Evolutionary conservation across 2,888 invertebrate genomes (phyloP), one percentile per base, ranked within the genome.

Genomic region (Nymphalis c-album): DNA sequence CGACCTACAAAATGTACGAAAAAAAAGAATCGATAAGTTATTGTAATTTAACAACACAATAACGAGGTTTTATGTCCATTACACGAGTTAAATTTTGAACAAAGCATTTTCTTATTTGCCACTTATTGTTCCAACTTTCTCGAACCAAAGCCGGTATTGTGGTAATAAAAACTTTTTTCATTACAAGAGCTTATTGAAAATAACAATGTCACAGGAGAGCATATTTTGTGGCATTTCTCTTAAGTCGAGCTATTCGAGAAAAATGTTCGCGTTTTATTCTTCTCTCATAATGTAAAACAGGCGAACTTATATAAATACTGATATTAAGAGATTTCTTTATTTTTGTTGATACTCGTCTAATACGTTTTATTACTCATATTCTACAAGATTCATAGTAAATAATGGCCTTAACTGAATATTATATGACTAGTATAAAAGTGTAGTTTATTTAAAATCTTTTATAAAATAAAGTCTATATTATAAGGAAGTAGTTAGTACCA

Each of bases 91-190:
- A 80, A 78, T 75, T 78, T 76, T 72, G 69, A 72, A 73, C 72
- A 72, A 76, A 77, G 76, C 74, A 75, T 72, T 74, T 75, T 75
- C 70, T 73, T 77, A 74, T 76, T 75, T 71, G 74, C 76, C 78
- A 77, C 79, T 80, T 78, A 77, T 74, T 76, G 75, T 73, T 72
- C 70, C 67, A 76, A 76, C 70, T 75, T 73, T 64, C 67, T 70
- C 76, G 75, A 76, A 75, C 76, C 73, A 70, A 73, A 76, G 77
- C 76, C 77, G 79, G 81, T 80, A 86, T 84, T 85, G 85, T 81
- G 76, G 86, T 83, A 84, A 87, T 88, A 89, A 88, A 90, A 90
- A 90, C 88, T 90, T 90, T 90, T 90, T 89, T 90, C 90, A 90
- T 89, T 89, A 88, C 82, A 81, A 82, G 77, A 82, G 87, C 85